These are phyloP conservation scores for Diachasmimorpha longicaudata DNA, from an alignment of 1,140 invertebrate genomes.

Conservation along the genomic window DNA sequence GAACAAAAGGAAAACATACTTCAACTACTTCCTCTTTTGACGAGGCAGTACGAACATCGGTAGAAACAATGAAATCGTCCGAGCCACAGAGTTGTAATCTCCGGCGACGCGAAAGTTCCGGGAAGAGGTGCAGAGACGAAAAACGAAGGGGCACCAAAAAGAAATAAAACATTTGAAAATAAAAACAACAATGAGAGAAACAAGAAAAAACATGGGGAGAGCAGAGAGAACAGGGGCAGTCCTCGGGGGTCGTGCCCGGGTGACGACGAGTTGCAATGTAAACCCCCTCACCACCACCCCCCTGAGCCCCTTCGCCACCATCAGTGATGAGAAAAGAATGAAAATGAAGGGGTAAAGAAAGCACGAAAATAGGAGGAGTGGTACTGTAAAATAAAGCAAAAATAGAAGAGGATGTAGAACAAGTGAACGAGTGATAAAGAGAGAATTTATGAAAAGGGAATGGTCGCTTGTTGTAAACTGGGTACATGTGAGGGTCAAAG, in stretches of 20 bases:
- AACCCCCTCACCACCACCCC: neutral
- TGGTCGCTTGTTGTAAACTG: neutral
- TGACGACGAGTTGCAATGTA: neutral
- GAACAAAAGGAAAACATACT: slow-evolving; percentile 5
- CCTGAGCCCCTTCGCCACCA: neutral
- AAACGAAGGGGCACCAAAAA: neutral
- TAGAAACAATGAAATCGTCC: slow-evolving; percentile 13
- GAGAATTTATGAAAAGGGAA: slow-evolving; percentile 10
- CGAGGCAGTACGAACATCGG: neutral
- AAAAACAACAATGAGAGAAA: neutral
- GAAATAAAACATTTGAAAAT: neutral
- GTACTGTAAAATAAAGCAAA: neutral
- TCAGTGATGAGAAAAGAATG: neutral
- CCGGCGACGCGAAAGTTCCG: neutral
- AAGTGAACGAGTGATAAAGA: slow-evolving; percentile 8
- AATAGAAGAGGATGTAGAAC: slow-evolving; percentile 6
- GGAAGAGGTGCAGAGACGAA: slow-evolving; percentile 2
- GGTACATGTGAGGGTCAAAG: neutral
- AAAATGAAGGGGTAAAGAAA: neutral
- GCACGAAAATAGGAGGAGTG: neutral
- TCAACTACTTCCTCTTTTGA: slow-evolving; percentile 11
- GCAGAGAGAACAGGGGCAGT: neutral
- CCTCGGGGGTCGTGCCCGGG: neutral
- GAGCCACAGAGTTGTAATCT: slow-evolving; percentile 6
- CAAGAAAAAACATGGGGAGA: neutral